Conservation (phyloP, 2,797 vertebrate species). For the Zalophus californianus region DNA sequence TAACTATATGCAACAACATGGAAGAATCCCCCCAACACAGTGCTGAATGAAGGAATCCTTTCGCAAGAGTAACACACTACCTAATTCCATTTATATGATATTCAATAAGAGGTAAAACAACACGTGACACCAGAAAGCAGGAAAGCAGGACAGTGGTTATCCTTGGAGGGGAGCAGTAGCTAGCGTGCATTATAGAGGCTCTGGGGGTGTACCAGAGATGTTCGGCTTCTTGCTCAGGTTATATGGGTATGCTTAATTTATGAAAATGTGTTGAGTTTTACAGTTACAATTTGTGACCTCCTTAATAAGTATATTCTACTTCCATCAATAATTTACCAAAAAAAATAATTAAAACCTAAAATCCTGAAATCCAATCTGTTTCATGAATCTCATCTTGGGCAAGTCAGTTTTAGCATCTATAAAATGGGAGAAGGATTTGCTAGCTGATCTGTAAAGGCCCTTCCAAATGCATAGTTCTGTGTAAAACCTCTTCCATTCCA, state of each 20-base stretch:
- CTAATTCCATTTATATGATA: neutral
- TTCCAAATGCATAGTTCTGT: neutral
- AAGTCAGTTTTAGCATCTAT: neutral
- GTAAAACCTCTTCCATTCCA: neutral
- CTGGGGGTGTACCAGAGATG: neutral
- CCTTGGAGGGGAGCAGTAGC: neutral
- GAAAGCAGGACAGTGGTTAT: neutral
- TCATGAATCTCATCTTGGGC: neutral
- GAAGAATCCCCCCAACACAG: neutral
- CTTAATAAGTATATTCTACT: neutral
- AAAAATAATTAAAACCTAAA: neutral
- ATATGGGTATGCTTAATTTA: neutral
- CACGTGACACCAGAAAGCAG: neutral
- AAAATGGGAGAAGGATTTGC: neutral
- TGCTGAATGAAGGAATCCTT: neutral
- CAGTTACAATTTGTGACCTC: neutral
- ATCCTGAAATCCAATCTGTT: neutral
- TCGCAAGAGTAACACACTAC: neutral
- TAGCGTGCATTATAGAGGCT: neutral
- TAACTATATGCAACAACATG: neutral
- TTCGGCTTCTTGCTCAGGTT: neutral
- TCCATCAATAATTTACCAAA: neutral
- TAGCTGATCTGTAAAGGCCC: neutral
- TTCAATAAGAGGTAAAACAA: neutral
- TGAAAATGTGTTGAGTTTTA: neutral